Conservation (phyloP, 2,113 vertebrate genomes). For the Anser cygnoides region DNA sequence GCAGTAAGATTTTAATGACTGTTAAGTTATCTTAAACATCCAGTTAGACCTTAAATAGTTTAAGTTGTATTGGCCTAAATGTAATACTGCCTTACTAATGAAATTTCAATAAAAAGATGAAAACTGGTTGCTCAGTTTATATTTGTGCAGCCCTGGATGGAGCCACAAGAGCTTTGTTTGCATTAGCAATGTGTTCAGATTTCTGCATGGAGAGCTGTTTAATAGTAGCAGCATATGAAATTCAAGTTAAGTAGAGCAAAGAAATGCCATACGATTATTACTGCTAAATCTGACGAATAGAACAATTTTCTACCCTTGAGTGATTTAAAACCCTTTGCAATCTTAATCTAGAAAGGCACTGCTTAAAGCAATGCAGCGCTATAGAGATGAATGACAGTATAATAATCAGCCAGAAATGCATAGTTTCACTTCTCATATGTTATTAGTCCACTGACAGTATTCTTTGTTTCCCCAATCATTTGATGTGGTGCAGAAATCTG, state of each 20-base stretch:
- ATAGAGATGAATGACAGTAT: not conserved
- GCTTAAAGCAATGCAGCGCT: conserved; percentile 2
- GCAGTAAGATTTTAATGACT: not conserved
- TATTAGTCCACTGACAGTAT: not conserved
- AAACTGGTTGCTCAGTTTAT: not conserved
- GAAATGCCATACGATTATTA: conserved; percentile 17
- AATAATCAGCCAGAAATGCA: not conserved
- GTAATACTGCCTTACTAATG: not conserved
- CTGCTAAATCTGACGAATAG: conserved; percentile 38
- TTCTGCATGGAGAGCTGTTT: not conserved
- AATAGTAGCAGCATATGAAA: not conserved
- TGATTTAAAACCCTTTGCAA: conserved; percentile 27
- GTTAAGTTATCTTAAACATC: not conserved
- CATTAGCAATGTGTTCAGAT: not conserved
- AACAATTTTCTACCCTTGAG: conserved; percentile 18
- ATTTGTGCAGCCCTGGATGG: not conserved
- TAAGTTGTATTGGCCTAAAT: not conserved
- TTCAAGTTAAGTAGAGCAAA: conserved; percentile 6
- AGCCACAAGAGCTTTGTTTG: not conserved
- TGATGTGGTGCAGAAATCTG: not conserved
- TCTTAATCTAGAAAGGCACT: conserved; percentile 22
- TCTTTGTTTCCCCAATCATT: not conserved
- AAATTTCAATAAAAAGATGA: not conserved
- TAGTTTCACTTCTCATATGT: not conserved
- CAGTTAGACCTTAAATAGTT: not conserved